Percentiles rank a stretch among this genome's conserved stretches.
Evolutionary conservation across 2,113 vertebrate species (phyloP).

Genomic region (Plecotus auritus): DNA sequence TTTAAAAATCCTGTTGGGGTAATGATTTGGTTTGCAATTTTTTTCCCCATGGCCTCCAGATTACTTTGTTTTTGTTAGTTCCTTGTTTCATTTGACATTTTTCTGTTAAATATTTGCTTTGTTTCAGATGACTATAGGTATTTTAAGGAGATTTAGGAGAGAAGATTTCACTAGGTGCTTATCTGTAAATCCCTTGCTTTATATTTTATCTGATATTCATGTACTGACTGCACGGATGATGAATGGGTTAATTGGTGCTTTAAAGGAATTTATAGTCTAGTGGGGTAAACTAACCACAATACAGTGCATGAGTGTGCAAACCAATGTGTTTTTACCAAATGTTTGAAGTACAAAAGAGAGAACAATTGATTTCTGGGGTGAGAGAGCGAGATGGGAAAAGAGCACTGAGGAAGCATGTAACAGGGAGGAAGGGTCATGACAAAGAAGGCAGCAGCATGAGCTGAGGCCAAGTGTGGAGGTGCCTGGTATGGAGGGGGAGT

Average conservation of each 20-base stretch:
- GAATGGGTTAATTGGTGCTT: background rate
- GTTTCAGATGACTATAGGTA: background rate
- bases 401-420: background rate
- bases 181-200: background rate
- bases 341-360: slow-evolving; percentile 9
- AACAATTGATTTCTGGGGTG: background rate
- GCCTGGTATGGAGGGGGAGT: background rate
- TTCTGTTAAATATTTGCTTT: slow-evolving; percentile 9
- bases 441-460: background rate
- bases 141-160: background rate
- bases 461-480: background rate
- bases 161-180: background rate
- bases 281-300: background rate
- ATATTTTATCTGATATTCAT: background rate
- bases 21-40: background rate
- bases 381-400: background rate
- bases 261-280: background rate
- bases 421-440: background rate
- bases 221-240: background rate
- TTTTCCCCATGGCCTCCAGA: background rate
- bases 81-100: background rate
- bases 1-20: background rate
- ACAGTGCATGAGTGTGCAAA: background rate
- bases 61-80: slow-evolving; percentile 23
- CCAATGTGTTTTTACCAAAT: background rate